phyloP scores from a whole-genome alignment of 2,797 vertebrate species.

The Bucorvus abyssinicus region DNA sequence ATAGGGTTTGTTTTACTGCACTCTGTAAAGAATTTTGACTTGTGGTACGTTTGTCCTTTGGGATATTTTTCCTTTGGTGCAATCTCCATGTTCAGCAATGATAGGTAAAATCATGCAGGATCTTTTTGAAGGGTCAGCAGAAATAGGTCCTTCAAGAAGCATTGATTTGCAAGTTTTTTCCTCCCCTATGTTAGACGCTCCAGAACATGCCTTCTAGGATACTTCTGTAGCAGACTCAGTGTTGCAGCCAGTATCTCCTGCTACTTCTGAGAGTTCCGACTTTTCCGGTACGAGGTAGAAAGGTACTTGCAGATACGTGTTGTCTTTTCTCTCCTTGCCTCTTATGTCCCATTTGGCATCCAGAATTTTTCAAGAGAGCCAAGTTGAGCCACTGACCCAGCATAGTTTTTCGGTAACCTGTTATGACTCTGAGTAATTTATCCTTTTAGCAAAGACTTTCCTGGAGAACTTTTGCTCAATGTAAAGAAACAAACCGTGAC shows the following conservation, averaged over 20 bases:
- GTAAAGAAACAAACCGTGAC: not conserved
- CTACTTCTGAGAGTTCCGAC: not conserved
- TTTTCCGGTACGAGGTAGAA: not conserved
- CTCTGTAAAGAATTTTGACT: conserved; percentile 27
- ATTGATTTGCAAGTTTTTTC: not conserved
- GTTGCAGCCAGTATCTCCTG: not conserved
- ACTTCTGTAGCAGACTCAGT: no score
- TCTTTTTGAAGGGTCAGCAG: not conserved
- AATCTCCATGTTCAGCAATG: not conserved
- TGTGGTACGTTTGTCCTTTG: not conserved
- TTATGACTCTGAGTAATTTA: not conserved
- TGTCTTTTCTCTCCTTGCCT: not conserved
- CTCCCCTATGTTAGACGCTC: not conserved
- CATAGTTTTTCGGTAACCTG: not conserved
- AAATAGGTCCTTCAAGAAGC: not conserved
- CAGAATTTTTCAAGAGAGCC: not conserved
- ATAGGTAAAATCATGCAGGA: not conserved
- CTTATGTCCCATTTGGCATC: not conserved
- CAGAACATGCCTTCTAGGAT: not conserved
- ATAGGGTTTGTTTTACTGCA: not conserved
- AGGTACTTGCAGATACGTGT: not conserved
- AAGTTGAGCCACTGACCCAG: not conserved
- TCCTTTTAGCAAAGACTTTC: not conserved
- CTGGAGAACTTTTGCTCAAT: not conserved
- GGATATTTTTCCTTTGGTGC: conserved; percentile 17